A percentile compares a stretch with the other conserved stretches of the same genome.
phyloP scores from a whole-genome alignment of 2,888 invertebrate species.

The Spatulosminthurus flaviceps region DNA sequence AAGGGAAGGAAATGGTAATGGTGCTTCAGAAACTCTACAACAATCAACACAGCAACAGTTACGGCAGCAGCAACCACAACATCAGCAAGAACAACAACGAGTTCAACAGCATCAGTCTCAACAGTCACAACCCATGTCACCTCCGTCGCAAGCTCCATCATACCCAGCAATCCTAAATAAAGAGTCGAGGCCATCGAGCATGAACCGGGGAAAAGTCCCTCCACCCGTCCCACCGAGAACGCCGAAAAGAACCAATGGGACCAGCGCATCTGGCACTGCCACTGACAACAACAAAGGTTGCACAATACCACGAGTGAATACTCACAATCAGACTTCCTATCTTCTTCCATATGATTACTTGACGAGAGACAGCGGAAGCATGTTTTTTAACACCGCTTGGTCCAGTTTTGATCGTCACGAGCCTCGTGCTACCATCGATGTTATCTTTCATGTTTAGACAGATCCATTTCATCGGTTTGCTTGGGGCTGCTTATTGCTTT shows the following conservation, averaged over 20 bases:
- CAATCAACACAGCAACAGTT: background rate
- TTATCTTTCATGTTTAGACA: conserved; percentile 30
- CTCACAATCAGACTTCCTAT: conserved; percentile 28
- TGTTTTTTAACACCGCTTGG: background rate
- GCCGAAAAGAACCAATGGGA: conserved; percentile 57
- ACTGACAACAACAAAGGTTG: conserved; percentile 34
- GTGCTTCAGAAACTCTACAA: background rate
- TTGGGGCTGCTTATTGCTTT: conserved; percentile 19
- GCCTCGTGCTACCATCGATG: conserved; percentile 29
- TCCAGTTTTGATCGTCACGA: conserved; percentile 9
- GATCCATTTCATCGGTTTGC: background rate
- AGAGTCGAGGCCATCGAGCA: conserved; percentile 64
- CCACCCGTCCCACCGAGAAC: conserved; percentile 86
- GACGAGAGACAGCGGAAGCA: conserved; percentile 7
- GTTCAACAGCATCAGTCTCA: conserved; percentile 20
- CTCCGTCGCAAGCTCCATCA: conserved; percentile 54
- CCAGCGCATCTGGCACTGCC: conserved; percentile 21
- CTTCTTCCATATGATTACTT: conserved; percentile 21
- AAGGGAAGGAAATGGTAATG: too few species aligned
- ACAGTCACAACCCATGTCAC: conserved; percentile 49
- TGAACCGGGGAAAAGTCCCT: conserved; percentile 71
- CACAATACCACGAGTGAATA: background rate
- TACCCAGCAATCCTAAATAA: conserved; percentile 79
- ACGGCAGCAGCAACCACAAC: background rate
- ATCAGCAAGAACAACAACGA: background rate